Percentiles rank a stretch among this genome's conserved stretches.
Evolutionary conservation across 2,797 vertebrate genomes (phyloP).

Genomic region (Phylloscopus collybita): DNA sequence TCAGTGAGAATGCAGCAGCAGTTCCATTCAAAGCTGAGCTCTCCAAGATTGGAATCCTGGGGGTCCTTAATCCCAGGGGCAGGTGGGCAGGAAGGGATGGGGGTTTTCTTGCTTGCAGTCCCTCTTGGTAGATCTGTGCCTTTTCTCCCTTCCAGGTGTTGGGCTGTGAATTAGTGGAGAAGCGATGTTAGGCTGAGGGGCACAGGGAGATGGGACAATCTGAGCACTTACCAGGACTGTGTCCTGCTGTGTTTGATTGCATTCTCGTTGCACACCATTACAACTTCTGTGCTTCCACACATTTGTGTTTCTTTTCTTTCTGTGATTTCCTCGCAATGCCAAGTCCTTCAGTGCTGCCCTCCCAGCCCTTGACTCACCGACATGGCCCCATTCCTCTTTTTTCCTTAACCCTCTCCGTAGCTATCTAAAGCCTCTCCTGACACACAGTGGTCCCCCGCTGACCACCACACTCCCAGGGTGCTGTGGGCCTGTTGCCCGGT

Average conservation of each 20-base stretch:
- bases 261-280: accelerated
- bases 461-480: slow-evolving; percentile 91
- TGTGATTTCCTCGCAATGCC: accelerated
- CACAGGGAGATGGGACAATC: background rate
- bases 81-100: background rate
- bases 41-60: background rate
- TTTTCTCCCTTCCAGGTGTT: background rate
- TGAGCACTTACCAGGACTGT: background rate
- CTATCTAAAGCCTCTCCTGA: slow-evolving; percentile 97
- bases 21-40: background rate
- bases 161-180: background rate
- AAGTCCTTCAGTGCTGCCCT: background rate
- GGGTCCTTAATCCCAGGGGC: background rate
- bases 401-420: slow-evolving; percentile 79
- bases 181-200: background rate
- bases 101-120: background rate
- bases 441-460: slow-evolving; percentile 94
- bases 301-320: background rate
- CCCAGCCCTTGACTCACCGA: background rate
- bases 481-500: slow-evolving; percentile 90
- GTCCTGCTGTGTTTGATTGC: background rate
- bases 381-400: background rate
- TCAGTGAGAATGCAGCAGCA: background rate
- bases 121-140: background rate
- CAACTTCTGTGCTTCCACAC: background rate